These are phyloP conservation scores for Neomicropteryx cornuta DNA, from an alignment of 1,140 invertebrate species.

Conservation along the genomic window DNA sequence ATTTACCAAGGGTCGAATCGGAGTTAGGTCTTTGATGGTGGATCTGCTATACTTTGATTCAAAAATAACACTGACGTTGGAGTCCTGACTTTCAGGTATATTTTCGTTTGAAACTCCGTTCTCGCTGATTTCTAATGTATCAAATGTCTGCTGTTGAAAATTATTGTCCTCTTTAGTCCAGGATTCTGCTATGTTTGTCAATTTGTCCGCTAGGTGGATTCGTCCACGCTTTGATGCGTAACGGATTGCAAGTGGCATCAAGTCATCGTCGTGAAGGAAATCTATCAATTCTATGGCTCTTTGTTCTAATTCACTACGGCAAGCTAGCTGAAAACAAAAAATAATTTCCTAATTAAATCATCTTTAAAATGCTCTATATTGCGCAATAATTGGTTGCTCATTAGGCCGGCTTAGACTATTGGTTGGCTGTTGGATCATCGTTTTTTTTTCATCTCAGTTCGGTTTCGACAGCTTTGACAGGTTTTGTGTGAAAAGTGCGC, in stretches of 20 bases:
- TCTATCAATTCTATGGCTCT: conserved; percentile 80
- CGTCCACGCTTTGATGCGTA: conserved; percentile 70
- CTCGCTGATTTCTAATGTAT: conserved; percentile 16
- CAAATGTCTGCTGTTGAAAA: conserved; percentile 10
- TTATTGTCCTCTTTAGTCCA: conserved; percentile 26
- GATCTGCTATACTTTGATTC: too few species aligned
- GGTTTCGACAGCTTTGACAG: too few species aligned
- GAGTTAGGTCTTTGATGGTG: conserved; percentile 19
- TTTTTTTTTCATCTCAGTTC: too few species aligned
- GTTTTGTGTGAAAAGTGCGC: too few species aligned
- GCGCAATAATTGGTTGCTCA: too few species aligned
- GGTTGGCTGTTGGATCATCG: too few species aligned
- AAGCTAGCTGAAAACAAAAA: conserved; percentile 55
- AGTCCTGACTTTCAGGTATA: conserved; percentile 17
- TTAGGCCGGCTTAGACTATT: too few species aligned
- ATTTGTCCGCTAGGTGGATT: conserved; percentile 65
- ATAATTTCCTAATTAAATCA: conserved; percentile 7
- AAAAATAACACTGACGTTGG: conserved; percentile 31
- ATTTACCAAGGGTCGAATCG: conserved; percentile 34
- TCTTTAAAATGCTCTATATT: conserved; percentile 3
- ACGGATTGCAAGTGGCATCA: conserved; percentile 75
- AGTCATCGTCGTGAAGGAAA: conserved; percentile 61
- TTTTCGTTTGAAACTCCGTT: conserved; percentile 15
- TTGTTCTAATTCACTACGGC: conserved; percentile 70
- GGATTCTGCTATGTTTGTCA: conserved; percentile 31